phyloP scores from a whole-genome alignment of 1,140 invertebrate species.

The Tetraneura akinire region DNA sequence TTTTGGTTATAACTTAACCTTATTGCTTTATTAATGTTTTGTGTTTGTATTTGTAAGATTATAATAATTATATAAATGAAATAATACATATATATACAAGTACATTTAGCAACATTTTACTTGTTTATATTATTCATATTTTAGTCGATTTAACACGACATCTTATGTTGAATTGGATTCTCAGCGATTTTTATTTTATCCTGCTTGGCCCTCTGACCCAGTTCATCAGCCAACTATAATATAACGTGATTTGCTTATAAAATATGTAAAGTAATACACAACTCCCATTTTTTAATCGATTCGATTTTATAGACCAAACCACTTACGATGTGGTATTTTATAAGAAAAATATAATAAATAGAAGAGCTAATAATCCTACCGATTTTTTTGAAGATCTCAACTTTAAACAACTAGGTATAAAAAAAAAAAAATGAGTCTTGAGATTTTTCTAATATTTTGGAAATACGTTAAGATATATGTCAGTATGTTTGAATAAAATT shows the following conservation, averaged over 20 bases:
- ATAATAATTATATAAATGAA: too few relatives aligned
- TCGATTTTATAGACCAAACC: neutral
- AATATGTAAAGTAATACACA: constrained; percentile 26
- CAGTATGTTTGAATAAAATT: neutral
- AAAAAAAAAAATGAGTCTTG: too few relatives aligned
- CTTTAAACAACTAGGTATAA: too few relatives aligned
- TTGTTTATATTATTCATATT: neutral
- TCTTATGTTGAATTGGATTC: constrained; percentile 21
- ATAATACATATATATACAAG: too few relatives aligned
- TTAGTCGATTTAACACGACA: constrained; percentile 29
- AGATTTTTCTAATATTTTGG: too few relatives aligned
- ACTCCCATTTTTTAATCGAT: constrained; percentile 33
- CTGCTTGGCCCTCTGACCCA: constrained; percentile 17
- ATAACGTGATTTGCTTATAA: constrained; percentile 26
- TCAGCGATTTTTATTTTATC: constrained; percentile 11
- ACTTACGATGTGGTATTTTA: neutral
- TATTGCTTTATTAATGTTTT: too few relatives aligned
- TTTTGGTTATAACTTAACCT: too few relatives aligned
- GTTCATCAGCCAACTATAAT: constrained; percentile 40
- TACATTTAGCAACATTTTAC: neutral
- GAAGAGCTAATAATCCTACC: too few relatives aligned
- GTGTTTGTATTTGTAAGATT: too few relatives aligned
- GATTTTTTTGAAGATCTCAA: too few relatives aligned
- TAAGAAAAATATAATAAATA: neutral
- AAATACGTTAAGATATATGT: too few relatives aligned